These are phyloP conservation scores for Agraylea sexmaculata DNA, from an alignment of 1,140 invertebrate species.

Conservation along the genomic window DNA sequence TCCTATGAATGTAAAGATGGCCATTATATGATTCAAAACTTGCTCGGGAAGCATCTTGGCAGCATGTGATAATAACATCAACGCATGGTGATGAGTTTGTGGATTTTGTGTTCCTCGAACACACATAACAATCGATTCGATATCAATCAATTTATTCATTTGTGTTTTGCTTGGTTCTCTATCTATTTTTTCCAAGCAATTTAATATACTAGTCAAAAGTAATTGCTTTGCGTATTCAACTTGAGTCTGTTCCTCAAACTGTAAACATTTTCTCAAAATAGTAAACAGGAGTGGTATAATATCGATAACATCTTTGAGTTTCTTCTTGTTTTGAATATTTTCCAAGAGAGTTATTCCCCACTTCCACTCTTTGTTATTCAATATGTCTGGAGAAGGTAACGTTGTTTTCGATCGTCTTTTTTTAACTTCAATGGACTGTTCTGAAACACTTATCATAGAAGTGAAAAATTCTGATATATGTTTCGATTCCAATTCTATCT, in stretches of 20 bases:
- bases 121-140: constrained; percentile 76
- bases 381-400: constrained; percentile 42
- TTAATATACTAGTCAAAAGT: constrained; percentile 63
- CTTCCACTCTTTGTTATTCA: constrained; percentile 59
- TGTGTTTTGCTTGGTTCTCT: constrained; percentile 35
- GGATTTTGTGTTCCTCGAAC: constrained; percentile 82
- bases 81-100: constrained; percentile 85
- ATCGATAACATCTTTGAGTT: constrained; percentile 49
- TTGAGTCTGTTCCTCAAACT: constrained; percentile 69
- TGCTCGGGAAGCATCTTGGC: constrained; percentile 65
- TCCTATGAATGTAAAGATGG: constrained; percentile 93
- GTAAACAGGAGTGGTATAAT: constrained; percentile 68
- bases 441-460: constrained; percentile 40
- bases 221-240: constrained; percentile 85
- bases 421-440: constrained; percentile 24
- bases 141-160: constrained; percentile 54
- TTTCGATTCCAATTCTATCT: constrained; percentile 52
- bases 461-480: constrained; percentile 49
- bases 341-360: constrained; percentile 68
- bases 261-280: constrained; percentile 65
- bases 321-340: constrained; percentile 72
- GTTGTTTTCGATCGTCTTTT: constrained; percentile 31
- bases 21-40: constrained; percentile 84
- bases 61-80: constrained; percentile 66
- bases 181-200: constrained; percentile 51